Base-by-base conservation (phyloP, 2,888 invertebrate genomes). In the Hyalella azteca region DNA sequence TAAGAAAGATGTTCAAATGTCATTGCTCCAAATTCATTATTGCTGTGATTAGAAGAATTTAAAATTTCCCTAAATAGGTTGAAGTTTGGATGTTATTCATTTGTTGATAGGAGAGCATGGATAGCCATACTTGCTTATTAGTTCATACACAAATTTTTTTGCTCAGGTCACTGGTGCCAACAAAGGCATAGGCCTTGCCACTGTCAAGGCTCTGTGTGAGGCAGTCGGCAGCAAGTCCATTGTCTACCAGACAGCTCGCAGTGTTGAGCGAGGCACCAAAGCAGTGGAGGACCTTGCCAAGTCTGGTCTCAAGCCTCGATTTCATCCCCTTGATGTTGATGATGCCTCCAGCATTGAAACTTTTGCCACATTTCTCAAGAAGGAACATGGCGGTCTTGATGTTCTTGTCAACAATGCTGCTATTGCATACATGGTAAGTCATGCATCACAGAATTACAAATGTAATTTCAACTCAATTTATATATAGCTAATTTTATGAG, bases 371-470 rank as follows among this genome's bases (percentile, higher is more conserved):
- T 90, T 90, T 85, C 86, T 94, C 1, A 89, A 91, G 85, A 87
- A 88, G 26, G 90, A 90, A 39, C 90, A 93, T 86, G 92, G 91
- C 0, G 92, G 93, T 0, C 88, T 94, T 3, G 93, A 94, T 88
- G 86, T 94, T 75, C 89, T 94, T 59, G 90, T 94, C 0, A 94
- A 94, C 86, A 94, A 94, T 87, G 94, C 94, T 9, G 93, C 91
- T 0, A 93, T 93, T 79, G 92, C 92, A 0, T 93, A 91, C 86
- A 92, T 91, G 78, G 82, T 81, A 54, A n/a, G n/a, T n/a, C n/a
- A n/a, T n/a, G n/a, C n/a, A n/a, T n/a, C n/a, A n/a, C n/a, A n/a
- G n/a, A n/a, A n/a, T n/a, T n/a, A n/a, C n/a, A n/a, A n/a, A n/a
- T n/a, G n/a, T n/a, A n/a, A n/a, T n/a, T n/a, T n/a, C n/a, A n/a